Evolutionary conservation across 2,113 vertebrate species (phyloP).

Genomic region (Nettapus auritus): DNA sequence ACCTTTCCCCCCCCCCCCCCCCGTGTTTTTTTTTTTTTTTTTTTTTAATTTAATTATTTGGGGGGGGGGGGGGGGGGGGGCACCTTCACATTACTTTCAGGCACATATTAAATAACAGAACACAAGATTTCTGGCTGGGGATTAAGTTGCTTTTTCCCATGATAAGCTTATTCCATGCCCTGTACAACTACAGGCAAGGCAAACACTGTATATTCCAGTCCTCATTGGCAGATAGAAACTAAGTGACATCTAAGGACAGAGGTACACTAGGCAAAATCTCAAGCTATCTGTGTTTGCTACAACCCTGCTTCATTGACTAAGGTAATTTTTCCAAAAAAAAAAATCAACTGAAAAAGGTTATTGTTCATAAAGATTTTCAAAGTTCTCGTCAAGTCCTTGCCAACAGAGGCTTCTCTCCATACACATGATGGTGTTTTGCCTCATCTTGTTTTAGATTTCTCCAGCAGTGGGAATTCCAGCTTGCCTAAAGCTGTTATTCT

Average conservation of each 20-base stretch:
- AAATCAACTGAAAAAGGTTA: not conserved
- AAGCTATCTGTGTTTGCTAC: not conserved
- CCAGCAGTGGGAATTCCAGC: not conserved
- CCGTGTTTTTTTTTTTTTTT: conserved; percentile 10
- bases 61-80: no score
- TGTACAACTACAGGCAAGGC: not conserved
- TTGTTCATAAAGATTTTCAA: not conserved
- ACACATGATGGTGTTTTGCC: not conserved
- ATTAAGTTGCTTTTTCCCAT: conserved; percentile 21
- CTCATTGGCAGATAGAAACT: not conserved
- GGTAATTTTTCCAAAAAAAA: not conserved
- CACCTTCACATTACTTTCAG: not conserved
- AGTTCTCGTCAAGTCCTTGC: not conserved
- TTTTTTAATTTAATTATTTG: no score
- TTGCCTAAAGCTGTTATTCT: not conserved
- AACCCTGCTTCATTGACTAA: not conserved
- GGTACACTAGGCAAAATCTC: not conserved
- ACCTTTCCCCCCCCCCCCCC: no score
- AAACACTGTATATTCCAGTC: not conserved
- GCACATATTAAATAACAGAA: not conserved
- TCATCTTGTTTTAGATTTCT: not conserved
- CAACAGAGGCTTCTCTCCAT: not conserved
- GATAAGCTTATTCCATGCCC: conserved; percentile 12
- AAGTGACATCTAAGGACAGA: not conserved
- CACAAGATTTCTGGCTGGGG: not conserved